Percentiles rank a stretch among this genome's conserved stretches.
Evolutionary conservation across 2,888 invertebrate genomes (phyloP).

Genomic region (Watsonalla binaria): DNA sequence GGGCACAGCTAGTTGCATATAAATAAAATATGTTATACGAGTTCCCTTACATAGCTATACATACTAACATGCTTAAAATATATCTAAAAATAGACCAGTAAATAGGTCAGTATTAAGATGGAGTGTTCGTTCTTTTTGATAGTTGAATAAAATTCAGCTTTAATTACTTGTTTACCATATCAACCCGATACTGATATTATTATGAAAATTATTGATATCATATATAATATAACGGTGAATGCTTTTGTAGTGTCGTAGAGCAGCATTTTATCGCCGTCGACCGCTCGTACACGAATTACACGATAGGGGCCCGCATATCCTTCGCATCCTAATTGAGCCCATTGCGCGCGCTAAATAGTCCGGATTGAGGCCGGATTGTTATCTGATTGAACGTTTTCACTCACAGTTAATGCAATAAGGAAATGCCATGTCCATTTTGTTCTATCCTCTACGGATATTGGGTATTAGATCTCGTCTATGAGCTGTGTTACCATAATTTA

Average conservation of each 20-base stretch:
- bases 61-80: too few relatives aligned
- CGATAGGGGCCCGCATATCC: constrained; percentile 74
- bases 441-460: constrained; percentile 46
- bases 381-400: constrained; percentile 66
- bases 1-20: too few relatives aligned
- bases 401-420: constrained; percentile 64
- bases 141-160: too few relatives aligned
- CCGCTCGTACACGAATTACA: constrained; percentile 32
- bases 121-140: too few relatives aligned
- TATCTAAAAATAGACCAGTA: too few relatives aligned
- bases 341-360: constrained; percentile 76
- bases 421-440: constrained; percentile 54
- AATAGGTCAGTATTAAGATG: too few relatives aligned
- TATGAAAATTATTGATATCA: background rate
- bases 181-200: background rate
- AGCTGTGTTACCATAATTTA: background rate
- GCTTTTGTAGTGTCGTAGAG: constrained; percentile 5
- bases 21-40: too few relatives aligned
- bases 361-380: constrained; percentile 59
- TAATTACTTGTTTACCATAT: too few relatives aligned
- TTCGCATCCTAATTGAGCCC: constrained; percentile 70
- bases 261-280: constrained; percentile 37
- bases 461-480: constrained; percentile 28
- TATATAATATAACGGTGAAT: background rate
- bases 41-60: too few relatives aligned